Conservation (phyloP, 2,113 vertebrate species). For the Brachirus orientalis region DNA sequence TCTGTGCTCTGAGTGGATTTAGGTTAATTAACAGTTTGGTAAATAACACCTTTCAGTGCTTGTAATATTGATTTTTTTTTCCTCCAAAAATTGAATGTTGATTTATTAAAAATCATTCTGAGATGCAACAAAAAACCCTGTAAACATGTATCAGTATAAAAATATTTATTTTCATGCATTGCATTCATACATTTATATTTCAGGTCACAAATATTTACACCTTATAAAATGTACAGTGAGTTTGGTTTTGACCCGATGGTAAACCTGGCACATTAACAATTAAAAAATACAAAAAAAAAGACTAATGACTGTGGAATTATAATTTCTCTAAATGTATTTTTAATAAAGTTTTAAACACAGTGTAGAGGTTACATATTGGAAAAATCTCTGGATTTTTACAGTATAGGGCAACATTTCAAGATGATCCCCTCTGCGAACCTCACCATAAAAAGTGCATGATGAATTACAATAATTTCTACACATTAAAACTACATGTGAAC, state of each 20-base stretch:
- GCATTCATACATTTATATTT: slow-evolving; percentile 51
- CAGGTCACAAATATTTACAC: slow-evolving; percentile 55
- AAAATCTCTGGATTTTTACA: slow-evolving; percentile 41
- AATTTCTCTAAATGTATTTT: slow-evolving; percentile 31
- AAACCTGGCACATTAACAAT: slow-evolving; percentile 68
- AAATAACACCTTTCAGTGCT: too few relatives aligned
- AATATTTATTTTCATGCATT: slow-evolving; percentile 73
- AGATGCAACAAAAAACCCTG: slow-evolving; percentile 2
- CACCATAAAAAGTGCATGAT: slow-evolving; percentile 58
- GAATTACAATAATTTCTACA: slow-evolving; percentile 42
- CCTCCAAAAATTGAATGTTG: too few relatives aligned
- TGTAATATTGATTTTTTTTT: too few relatives aligned
- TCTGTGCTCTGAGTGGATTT: neutral
- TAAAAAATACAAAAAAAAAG: slow-evolving; percentile 55
- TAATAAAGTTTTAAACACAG: slow-evolving; percentile 36
- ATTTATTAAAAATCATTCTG: neutral
- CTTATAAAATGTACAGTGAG: slow-evolving; percentile 59
- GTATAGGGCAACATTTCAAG: slow-evolving; percentile 34
- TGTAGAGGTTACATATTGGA: slow-evolving; percentile 34
- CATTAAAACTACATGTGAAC: slow-evolving; percentile 44
- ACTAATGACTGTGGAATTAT: slow-evolving; percentile 30
- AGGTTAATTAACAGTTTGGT: neutral
- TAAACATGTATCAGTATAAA: slow-evolving; percentile 46
- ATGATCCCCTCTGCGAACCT: slow-evolving; percentile 32
- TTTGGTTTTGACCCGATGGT: slow-evolving; percentile 54